These are phyloP conservation scores for Casuarius casuarius DNA, from an alignment of 2,113 vertebrate genomes.

Conservation along the genomic window DNA sequence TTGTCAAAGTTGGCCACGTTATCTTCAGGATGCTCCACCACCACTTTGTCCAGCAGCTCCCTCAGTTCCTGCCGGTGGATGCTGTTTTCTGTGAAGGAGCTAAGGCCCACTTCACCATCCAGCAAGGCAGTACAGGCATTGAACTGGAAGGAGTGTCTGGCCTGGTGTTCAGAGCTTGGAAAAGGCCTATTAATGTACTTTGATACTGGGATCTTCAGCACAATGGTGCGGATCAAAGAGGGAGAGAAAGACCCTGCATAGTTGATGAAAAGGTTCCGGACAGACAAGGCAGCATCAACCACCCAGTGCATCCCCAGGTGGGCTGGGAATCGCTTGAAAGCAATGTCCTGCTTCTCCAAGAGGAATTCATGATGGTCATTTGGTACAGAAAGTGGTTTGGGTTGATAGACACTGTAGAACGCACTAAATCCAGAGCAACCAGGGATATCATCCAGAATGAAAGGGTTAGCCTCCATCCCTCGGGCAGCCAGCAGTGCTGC, in stretches of 20 bases:
- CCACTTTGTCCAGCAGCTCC: constrained; percentile 81
- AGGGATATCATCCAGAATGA: constrained; percentile 81
- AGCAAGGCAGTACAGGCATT: constrained; percentile 85
- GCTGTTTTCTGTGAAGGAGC: constrained; percentile 77
- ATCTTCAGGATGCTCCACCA: constrained; percentile 85
- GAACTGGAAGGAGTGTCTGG: constrained; percentile 91
- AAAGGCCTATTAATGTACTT: constrained; percentile 91
- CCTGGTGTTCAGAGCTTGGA: constrained; percentile 87
- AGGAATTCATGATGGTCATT: constrained; percentile 76
- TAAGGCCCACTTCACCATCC: constrained; percentile 82
- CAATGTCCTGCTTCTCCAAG: constrained; percentile 88
- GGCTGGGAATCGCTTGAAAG: constrained; percentile 89
- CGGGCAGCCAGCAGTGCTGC: constrained; percentile 85
- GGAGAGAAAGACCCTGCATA: constrained; percentile 69
- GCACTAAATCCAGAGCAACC: constrained; percentile 87
- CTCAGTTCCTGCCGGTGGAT: constrained; percentile 78
- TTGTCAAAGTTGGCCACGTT: constrained; percentile 86
- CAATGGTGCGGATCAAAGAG: constrained; percentile 75
- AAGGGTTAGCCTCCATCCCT: constrained; percentile 83
- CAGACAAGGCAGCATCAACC: constrained; percentile 82
- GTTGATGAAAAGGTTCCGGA: constrained; percentile 80
- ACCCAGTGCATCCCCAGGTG: constrained; percentile 94
- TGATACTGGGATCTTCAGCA: constrained; percentile 85
- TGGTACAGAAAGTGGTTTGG: constrained; percentile 68
- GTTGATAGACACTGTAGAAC: constrained; percentile 85